phyloP scores from a whole-genome alignment of 2,888 invertebrate species.

The Drosophila ustulata region DNA sequence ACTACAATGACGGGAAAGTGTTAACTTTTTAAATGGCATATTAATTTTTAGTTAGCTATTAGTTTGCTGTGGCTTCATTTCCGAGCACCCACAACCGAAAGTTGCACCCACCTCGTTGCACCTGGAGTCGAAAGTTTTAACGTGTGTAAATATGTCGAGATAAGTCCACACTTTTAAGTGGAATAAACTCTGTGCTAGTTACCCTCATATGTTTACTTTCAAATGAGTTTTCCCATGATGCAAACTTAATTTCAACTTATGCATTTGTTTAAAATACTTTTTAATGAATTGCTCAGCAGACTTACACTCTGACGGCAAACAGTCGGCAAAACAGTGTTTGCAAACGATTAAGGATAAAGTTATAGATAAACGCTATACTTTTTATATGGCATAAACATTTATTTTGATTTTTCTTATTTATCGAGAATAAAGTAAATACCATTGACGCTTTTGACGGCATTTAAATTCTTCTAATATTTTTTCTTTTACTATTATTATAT shows the following conservation, averaged over 20 bases:
- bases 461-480: no score
- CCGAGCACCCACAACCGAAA: not conserved
- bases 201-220: constrained; percentile 33
- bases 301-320: not conserved
- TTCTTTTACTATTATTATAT: no score
- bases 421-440: no score
- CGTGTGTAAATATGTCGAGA: constrained; percentile 25
- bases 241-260: constrained; percentile 29
- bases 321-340: not conserved
- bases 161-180: constrained; percentile 10
- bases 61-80: constrained; percentile 31
- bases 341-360: not conserved
- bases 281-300: constrained; percentile 13
- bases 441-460: no score
- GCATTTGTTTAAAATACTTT: constrained; percentile 18
- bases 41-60: constrained; percentile 51
- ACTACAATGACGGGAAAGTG: constrained; percentile 13
- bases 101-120: not conserved
- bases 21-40: constrained; percentile 66
- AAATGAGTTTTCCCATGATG: constrained; percentile 29
- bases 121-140: not conserved
- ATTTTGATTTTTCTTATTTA: no score
- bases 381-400: no score
- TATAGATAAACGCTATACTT: not conserved
- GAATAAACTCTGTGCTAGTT: constrained; percentile 4